Percentiles rank a stretch among this genome's conserved stretches.
These are phyloP conservation scores for Solenopsis invicta DNA, from an alignment of 1,140 invertebrate species.

Conservation along the genomic window DNA sequence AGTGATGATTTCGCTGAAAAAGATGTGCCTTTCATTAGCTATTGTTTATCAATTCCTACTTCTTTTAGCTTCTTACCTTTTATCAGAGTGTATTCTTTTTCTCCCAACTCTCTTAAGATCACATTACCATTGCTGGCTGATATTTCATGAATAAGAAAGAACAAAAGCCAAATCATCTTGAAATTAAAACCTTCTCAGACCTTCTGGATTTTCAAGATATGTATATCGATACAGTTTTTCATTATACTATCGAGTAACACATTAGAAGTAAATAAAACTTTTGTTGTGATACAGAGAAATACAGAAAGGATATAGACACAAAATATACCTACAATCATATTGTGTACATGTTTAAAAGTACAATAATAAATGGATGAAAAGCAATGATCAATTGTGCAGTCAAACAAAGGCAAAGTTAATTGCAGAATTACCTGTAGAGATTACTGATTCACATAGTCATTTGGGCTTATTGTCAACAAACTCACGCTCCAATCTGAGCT, in stretches of 20 bases:
- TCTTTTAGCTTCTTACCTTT: conserved; percentile 70
- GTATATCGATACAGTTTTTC: neutral
- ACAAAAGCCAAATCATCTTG: conserved; percentile 49
- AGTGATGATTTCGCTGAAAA: conserved; percentile 81
- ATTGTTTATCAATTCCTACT: neutral
- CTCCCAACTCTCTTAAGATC: conserved; percentile 78
- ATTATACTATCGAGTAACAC: neutral
- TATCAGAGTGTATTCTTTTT: conserved; percentile 78
- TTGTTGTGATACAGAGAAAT: neutral
- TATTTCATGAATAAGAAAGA: conserved; percentile 26
- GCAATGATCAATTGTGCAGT: neutral
- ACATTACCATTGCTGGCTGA: conserved; percentile 63
- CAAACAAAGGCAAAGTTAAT: conserved; percentile 15
- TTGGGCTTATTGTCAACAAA: neutral
- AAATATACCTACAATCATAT: neutral
- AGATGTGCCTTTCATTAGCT: conserved; percentile 18
- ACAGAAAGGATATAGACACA: neutral
- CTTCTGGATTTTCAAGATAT: neutral
- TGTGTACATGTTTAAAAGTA: neutral
- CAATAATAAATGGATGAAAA: neutral
- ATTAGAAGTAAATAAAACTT: neutral
- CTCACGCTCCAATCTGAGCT: neutral
- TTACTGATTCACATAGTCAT: neutral
- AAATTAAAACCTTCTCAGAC: neutral
- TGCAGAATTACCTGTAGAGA: neutral